phyloP scores from a whole-genome alignment of 1,140 invertebrate genomes.

The Papilio glaucus region DNA sequence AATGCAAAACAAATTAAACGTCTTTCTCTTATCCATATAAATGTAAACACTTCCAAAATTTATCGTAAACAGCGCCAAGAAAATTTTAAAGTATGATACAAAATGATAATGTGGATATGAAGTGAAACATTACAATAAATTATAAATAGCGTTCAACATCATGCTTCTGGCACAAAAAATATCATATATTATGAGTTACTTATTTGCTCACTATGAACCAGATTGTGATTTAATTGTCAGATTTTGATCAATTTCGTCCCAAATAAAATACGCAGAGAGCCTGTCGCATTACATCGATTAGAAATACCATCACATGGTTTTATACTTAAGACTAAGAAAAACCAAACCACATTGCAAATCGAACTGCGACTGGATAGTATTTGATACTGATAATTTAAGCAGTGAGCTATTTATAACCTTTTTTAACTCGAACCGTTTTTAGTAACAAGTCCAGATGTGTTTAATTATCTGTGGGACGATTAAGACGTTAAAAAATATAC shows the following conservation, averaged over 20 bases:
- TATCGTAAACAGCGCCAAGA: constrained; percentile 4
- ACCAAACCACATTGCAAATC: not conserved
- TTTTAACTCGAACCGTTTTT: not conserved
- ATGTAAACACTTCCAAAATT: constrained; percentile 3
- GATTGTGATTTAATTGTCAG: not conserved
- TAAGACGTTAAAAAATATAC: not conserved
- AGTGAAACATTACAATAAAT: constrained; percentile 13
- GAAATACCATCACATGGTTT: not conserved
- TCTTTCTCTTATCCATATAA: not conserved
- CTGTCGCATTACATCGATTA: not conserved
- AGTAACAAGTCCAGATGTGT: constrained; percentile 19
- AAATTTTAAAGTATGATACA: constrained; percentile 5
- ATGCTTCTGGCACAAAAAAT: not conserved
- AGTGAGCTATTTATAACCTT: constrained; percentile 7
- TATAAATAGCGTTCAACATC: constrained; percentile 5
- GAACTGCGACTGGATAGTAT: not conserved
- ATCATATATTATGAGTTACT: not conserved
- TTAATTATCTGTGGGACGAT: constrained; percentile 25
- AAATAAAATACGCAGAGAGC: not conserved
- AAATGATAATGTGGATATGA: constrained; percentile 17
- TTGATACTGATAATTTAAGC: not conserved
- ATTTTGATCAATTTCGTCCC: not conserved
- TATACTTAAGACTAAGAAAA: not conserved
- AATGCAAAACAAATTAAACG: not conserved
- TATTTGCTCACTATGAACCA: not conserved